Evolutionary conservation across 2,888 invertebrate species (phyloP).

Genomic region (Neria commutata): DNA sequence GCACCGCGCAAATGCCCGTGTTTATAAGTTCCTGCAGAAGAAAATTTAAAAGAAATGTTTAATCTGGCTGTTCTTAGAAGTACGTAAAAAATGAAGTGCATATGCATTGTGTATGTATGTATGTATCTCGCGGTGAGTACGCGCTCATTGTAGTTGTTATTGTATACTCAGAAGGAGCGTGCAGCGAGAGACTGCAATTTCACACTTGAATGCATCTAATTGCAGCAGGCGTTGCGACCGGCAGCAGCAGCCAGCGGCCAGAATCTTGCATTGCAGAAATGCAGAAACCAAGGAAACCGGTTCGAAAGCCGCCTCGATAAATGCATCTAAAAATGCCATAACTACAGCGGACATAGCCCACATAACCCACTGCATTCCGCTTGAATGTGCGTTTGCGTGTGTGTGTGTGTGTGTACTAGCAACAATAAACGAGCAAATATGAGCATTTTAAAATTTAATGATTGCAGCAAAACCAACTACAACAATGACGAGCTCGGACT

Average conservation of each 20-base stretch:
- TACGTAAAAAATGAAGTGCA: no score
- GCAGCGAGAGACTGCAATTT: slow-evolving; percentile 13
- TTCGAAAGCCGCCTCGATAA: slow-evolving; percentile 16
- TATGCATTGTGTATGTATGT: no score
- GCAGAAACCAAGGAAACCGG: slow-evolving; percentile 16
- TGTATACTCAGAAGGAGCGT: no score
- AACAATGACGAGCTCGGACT: no score
- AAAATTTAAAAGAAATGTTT: slow-evolving; percentile 8
- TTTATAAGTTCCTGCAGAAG: slow-evolving; percentile 79
- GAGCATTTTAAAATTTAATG: no score
- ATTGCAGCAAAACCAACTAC: no score
- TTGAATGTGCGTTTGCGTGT: neutral
- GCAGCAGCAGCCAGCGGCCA: no score
- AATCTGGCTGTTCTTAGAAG: no score
- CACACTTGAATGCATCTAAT: slow-evolving; percentile 8
- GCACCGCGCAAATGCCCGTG: slow-evolving; percentile 70
- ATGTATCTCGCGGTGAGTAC: no score
- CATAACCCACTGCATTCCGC: neutral
- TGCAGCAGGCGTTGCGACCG: neutral
- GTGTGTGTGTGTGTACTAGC: neutral
- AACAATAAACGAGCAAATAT: neutral
- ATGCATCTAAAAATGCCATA: neutral
- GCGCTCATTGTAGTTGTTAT: no score
- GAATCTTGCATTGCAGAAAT: no score
- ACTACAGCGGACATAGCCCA: neutral